Evolutionary conservation across 2,797 vertebrate species (phyloP), one percentile per base, ranked within the genome.

Genomic region (Pseudopleuronectes americanus): DNA sequence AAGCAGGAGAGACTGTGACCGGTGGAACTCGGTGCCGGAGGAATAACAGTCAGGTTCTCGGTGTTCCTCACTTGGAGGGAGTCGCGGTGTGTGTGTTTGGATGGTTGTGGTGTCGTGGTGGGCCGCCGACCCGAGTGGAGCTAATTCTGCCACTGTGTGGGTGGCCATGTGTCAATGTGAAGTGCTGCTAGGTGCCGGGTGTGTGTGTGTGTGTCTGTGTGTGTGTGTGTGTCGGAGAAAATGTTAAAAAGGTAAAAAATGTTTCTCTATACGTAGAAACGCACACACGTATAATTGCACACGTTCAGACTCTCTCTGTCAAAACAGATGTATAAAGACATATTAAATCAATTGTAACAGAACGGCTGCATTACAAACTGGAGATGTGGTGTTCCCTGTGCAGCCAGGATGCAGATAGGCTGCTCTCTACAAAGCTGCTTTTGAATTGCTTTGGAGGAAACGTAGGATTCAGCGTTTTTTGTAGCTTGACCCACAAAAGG

Each of bases 71-170:
- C 3, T 6, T 43, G 41, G 13, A 53, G 55, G 14, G 66, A 59
- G 22, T 28, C 48, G 54, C 70, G 60, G 64, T 57, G 53, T 71
- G 66, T 61, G 66, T 61, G 52, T 74, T 74, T 76, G 74, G 70
- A 83, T 80, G 78, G 67, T 53, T 52, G 47, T 59, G 54, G 47
- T 59, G 76, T 78, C 58, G 21, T 76, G 76, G 76, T 85, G 82
- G 77, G 85, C 70, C 74, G 76, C 62, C 57, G 81, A 83, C 80
- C 79, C 73, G 83, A 82, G 85, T 76, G 78, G 48, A 87, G 84
- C 88, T 91, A 91, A 89, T 88, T 87, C 81, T 90, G 86, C 75
- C 71, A 22, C 57, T 73, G 88, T 74, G 88, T 90, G 85, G 84
- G 91, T 60, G 84, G 85, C 79, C 83, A 79, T 86, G 84, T 89